Conservation (phyloP, 1,140 invertebrate species). For the Melanaphis sacchari region DNA sequence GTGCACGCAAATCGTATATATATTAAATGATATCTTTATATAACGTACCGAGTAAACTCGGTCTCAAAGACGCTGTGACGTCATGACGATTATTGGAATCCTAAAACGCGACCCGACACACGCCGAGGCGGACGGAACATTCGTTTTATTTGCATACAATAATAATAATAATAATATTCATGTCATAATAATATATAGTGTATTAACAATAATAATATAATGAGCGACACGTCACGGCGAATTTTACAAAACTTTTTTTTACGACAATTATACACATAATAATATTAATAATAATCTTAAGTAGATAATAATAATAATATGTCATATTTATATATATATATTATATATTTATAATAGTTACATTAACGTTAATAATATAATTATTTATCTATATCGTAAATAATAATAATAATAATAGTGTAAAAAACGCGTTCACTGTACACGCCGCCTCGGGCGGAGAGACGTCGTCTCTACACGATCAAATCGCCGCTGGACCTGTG, state of each 20-base stretch:
- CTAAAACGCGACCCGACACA: background rate
- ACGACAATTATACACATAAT: background rate
- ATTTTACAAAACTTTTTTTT: background rate
- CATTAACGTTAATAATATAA: background rate
- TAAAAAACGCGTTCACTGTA: background rate
- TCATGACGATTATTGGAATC: background rate
- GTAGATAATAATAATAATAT: background rate
- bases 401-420: background rate
- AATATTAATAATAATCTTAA: conserved; percentile 3
- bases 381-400: too few relatives aligned
- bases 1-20: too few relatives aligned
- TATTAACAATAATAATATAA: conserved; percentile 19
- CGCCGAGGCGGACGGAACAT: background rate
- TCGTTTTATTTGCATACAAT: background rate
- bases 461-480: background rate
- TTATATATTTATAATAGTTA: background rate
- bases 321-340: background rate
- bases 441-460: background rate
- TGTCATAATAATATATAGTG: conserved; percentile 16
- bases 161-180: background rate
- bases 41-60: background rate
- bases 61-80: background rate
- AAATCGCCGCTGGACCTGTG: conserved; percentile 17
- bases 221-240: conserved; percentile 35
- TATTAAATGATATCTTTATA: too few relatives aligned